Evolutionary conservation across 37 sponge, comb jelly and placozoan species (phyloP), one percentile per base, ranked within the genome.

Genomic region (Haliclona indistincta): DNA sequence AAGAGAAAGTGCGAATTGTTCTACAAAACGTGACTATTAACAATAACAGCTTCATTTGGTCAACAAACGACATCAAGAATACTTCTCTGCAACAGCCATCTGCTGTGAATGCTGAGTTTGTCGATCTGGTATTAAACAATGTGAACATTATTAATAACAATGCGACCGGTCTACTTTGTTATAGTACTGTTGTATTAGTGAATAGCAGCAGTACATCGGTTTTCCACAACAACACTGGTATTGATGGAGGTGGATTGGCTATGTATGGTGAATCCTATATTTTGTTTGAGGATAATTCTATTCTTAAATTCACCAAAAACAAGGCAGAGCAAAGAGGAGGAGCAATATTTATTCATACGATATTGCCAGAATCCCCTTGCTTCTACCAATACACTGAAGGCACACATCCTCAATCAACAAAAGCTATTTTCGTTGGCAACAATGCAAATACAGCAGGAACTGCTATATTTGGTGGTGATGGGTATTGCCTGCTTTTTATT

Each of bases 381-480:
- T 58, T 58, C 60, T 58, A 25, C 28, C 60, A 58, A 20, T n/a
- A n/a, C n/a, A n/a, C n/a, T n/a, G n/a, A n/a, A n/a, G n/a, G n/a
- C n/a, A n/a, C n/a, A n/a, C 13, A 17, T 17, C 60, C 60, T n/a
- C 26, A 11, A 20, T n/a, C 28, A 7, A 6, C n/a, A 25, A 6
- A 58, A 6, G 23, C n/a, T 6, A 7, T 11, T 58, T 58, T 58
- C 25, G 60, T n/a, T 58, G 60, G 60, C n/a, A 58, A 58, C 60
- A 58, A 6, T n/a, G 60, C 60, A n/a, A 26, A 26, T 25, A 20
- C 26, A 58, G 13, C 60, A 25, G 60, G 60, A n/a, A n/a, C 60
- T 11, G 60, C n/a, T n/a, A 6, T 58, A 26, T 58, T 25, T 58
- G 60, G 60, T 58, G 60, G 22, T 25, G n/a, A 58, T 58, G 60